phyloP scores from a whole-genome alignment of 2,888 invertebrate genomes.

The Apamea epomidion region DNA sequence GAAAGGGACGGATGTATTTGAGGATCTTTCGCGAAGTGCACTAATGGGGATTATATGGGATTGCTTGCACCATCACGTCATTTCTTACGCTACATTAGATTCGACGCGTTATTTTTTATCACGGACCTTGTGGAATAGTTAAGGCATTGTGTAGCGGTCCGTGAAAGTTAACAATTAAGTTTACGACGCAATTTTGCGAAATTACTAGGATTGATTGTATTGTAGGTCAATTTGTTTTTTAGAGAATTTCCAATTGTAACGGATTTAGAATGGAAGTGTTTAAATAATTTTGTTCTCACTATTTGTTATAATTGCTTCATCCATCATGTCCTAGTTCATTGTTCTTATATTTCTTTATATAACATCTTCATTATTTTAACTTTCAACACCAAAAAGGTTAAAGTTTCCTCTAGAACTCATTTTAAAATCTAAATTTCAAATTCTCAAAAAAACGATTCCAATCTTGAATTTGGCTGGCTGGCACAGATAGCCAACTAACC shows the following conservation, averaged over 20 bases:
- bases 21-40: constrained; percentile 86
- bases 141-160: constrained; percentile 54
- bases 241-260: constrained; percentile 55
- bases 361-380: neutral
- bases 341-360: neutral
- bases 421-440: constrained; percentile 15
- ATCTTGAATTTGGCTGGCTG: constrained; percentile 35
- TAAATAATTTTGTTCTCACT: constrained; percentile 40
- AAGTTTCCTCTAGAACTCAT: neutral
- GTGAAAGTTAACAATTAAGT: constrained; percentile 67
- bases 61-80: constrained; percentile 78
- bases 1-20: constrained; percentile 77
- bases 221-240: constrained; percentile 62
- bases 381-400: neutral
- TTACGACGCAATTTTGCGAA: constrained; percentile 63
- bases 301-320: constrained; percentile 31
- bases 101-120: constrained; percentile 71
- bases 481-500: constrained; percentile 52
- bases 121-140: constrained; percentile 60
- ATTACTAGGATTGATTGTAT: constrained; percentile 55
- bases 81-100: constrained; percentile 75
- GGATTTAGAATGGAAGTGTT: constrained; percentile 55
- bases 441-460: neutral
- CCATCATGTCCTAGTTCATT: constrained; percentile 19
- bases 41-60: constrained; percentile 88